Conservation (phyloP, 2,797 vertebrate genomes). For the Hybognathus amarus region DNA sequence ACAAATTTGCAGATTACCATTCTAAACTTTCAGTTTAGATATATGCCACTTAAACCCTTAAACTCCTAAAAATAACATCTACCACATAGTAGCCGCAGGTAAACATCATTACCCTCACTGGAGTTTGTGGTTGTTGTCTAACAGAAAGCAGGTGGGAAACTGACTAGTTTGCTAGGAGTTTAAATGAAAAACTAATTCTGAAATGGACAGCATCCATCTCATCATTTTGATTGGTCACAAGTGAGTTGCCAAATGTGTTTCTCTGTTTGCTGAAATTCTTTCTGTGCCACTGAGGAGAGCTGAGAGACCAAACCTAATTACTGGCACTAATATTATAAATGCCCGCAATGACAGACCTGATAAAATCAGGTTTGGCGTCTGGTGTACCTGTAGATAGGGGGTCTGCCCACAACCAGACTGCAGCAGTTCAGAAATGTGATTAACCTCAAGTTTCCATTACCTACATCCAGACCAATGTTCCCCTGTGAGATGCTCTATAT, state of each 20-base stretch:
- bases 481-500: slow-evolving; percentile 21
- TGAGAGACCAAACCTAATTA: slow-evolving; percentile 48
- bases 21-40: slow-evolving; percentile 14
- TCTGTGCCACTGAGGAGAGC: slow-evolving; percentile 22
- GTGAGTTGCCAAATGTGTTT: slow-evolving; percentile 20
- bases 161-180: neutral
- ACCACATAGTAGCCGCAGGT: neutral
- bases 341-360: slow-evolving; percentile 30
- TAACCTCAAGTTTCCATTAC: slow-evolving; percentile 56
- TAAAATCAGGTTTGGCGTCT: slow-evolving; percentile 41
- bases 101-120: neutral
- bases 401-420: slow-evolving; percentile 20
- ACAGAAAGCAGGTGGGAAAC: slow-evolving; percentile 2
- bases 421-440: slow-evolving; percentile 49
- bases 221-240: neutral
- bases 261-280: slow-evolving; percentile 25
- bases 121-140: neutral
- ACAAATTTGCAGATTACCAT: neutral
- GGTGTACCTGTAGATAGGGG: slow-evolving; percentile 25
- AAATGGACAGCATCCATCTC: neutral
- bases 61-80: neutral
- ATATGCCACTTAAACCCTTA: slow-evolving; percentile 6
- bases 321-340: slow-evolving; percentile 48
- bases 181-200: slow-evolving; percentile 12
- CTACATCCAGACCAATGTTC: slow-evolving; percentile 23